Base-by-base conservation (phyloP, 2,113 vertebrate species). In the Meleagris gallopavo region DNA sequence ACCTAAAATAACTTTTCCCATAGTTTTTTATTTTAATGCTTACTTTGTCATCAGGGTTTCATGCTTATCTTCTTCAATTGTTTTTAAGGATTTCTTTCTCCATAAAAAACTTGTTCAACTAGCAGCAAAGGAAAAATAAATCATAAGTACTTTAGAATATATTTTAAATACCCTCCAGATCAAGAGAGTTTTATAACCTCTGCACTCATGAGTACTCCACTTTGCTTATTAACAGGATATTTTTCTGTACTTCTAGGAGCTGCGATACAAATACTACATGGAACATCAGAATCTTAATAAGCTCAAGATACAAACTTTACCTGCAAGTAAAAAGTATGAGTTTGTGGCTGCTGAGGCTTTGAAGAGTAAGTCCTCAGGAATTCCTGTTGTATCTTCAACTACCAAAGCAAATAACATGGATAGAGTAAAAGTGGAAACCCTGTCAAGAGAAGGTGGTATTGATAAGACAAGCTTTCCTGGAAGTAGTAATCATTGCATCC, bases 251-350 rank as follows among this genome's bases (percentile, higher is more conserved):
- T 93, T 97, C 41, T 52, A 97, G 97, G 97, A 97, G 67, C 65
- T 96, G 17, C 96, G 96, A 84, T 96, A 96, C 69, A 93, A 92
- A 71, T 94, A 97, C 79, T 97, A 96, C 12, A 72, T 92, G 91
- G 90, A 88, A 81, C 34, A 4, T 79, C 78, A 79, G 78, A 92
- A 94, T 62, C 5, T 32, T 58, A n/a, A 70, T 14, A 61, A 78
- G 9, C 74, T 91, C 34, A 96, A 97, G 78, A 38, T 40, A 36
- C 74, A 89, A 18, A 73, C 45, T 66, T 81, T 86, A 19, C 67
- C 61, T 93, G 52, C 76, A 81, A 81, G 93, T 83, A 86, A 78
- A 81, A 96, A 88, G 22, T 46, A 43, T 43, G 91, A 75, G 70
- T 89, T 72, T 82, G 64, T 86, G 62, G 40, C 48, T 50, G 20